Evolutionary conservation across 2,113 vertebrate species (phyloP).

Genomic region (Saiga tatarica): DNA sequence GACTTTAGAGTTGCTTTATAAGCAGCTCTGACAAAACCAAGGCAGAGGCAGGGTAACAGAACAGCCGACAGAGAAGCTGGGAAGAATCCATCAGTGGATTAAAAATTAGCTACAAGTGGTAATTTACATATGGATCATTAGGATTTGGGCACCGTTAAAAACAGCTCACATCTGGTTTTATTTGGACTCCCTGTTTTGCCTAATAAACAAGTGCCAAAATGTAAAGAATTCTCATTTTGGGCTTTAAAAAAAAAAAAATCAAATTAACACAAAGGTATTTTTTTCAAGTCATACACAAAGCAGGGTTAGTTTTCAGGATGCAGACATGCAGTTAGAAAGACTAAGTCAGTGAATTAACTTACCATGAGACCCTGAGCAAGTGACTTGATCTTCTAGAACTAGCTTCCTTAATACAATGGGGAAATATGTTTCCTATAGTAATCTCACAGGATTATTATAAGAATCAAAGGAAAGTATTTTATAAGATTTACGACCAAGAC

Average conservation of each 20-base stretch:
- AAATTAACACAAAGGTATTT: neutral
- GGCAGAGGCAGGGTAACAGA: neutral
- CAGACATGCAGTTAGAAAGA: neutral
- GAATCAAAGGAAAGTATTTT: neutral
- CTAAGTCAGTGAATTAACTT: neutral
- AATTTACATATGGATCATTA: neutral
- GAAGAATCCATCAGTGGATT: neutral
- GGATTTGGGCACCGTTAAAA: neutral
- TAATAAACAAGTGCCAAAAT: conserved; percentile 8
- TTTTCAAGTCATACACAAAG: neutral
- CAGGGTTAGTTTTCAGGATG: neutral
- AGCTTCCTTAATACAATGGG: neutral
- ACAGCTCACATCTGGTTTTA: neutral
- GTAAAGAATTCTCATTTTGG: neutral
- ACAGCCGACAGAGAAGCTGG: neutral
- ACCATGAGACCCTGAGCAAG: neutral
- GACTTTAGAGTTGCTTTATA: neutral
- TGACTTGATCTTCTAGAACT: neutral
- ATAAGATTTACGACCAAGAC: neutral
- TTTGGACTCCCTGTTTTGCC: neutral
- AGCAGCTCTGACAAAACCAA: neutral
- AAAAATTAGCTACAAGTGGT: neutral
- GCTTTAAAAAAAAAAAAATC: neutral
- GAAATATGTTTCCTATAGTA: neutral
- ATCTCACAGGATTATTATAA: neutral